Evolutionary conservation across 64 coral and sea anemone species (phyloP), one percentile per base, ranked within the genome.

Genomic region (Pocillopora verrucosa): DNA sequence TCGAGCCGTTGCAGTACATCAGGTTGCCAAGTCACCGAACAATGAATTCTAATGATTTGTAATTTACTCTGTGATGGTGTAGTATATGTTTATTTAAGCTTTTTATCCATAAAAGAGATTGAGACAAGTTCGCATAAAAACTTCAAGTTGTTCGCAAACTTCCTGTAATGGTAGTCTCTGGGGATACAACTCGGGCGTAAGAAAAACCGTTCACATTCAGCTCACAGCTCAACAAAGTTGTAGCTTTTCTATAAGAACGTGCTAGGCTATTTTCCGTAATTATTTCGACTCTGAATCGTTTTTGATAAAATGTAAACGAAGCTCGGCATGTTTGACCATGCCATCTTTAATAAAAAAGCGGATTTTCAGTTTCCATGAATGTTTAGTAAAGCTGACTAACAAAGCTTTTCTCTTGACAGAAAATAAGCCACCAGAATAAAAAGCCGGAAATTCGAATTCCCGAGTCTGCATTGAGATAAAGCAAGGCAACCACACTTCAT

Each of bases 71-170:
- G 41, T 51, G 41, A 51, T 51, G 41, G 41, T 51, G 41, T 62
- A 80, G 25, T n/a, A 56, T 12, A 26, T 80, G 78, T 80, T 80
- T 80, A 80, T 10, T 16, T 36, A 61, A 80, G 78, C 60, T 59
- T 80, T n/a, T 59, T 79, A 13, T 62, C 24, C 58, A 62, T 80
- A 59, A 80, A 80, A 34, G 78, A 24, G 78, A 80, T 34, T 58
- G 13, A 62, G 58, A 80, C 78, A 80, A 61, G 78, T 61, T 80
- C 25, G 58, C 59, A 80, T 61, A 80, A 80, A 59, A 61, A 61
- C 78, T 80, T 80, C 78, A 80, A 62, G 78, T 24, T 80, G 30
- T 80, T 2, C 62, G 78, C 56, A 80, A 80, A 80, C 78, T 80
- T 61, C 76, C 25, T 80, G 78, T 62, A 36, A 35, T 7, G n/a